Base-by-base conservation (phyloP, 23 tunicate species). In the Halocynthia roretzi region DNA sequence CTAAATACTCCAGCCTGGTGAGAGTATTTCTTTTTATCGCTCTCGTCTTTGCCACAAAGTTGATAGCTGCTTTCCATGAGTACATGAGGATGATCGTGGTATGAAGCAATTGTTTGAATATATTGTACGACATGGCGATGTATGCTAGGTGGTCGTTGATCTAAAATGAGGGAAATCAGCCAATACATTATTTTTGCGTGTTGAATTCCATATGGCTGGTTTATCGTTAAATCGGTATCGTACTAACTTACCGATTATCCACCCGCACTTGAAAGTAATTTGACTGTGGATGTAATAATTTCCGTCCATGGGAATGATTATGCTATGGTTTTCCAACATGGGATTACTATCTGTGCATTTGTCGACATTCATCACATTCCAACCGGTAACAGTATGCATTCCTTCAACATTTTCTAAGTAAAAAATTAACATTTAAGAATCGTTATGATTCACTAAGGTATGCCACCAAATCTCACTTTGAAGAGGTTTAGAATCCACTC, bases 371-470 rank as follows among this genome's bases (percentile, higher is more conserved):
- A 10, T 10, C 14, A 65, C 31, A 20, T 15, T 48, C 70, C 70
- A 65, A 20, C 70, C 70, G 17, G 70, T 65, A 44, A 65, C 70
- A 11, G 70, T 65, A 20, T 65, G 22, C 70, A 65, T 65, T 20
- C 31, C 18, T 10, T 65, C 17, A 10, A 65, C 70, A 65, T 10
- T 65, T 65, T 48, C 70, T 65, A 6, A 31, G 44, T 31, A 31
- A 31, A 31, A 31, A 31, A 31, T 1, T 31, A 31, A 31, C 44
- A 31, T 31, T 31, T 31, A 31, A 31, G 2, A 31, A 31, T 31
- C 4, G 44, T 31, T 31, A 31, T 31, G 44, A 1, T 31, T 31
- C 44, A 31, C 44, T 31, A 31, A 31, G 44, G 44, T 31, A 31
- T 31, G 44, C 4, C 44, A 31, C 44, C 4, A 4, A 1, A 31